Base-by-base conservation (phyloP, 2,797 vertebrate genomes). In the Ctenosaura bakeri region DNA sequence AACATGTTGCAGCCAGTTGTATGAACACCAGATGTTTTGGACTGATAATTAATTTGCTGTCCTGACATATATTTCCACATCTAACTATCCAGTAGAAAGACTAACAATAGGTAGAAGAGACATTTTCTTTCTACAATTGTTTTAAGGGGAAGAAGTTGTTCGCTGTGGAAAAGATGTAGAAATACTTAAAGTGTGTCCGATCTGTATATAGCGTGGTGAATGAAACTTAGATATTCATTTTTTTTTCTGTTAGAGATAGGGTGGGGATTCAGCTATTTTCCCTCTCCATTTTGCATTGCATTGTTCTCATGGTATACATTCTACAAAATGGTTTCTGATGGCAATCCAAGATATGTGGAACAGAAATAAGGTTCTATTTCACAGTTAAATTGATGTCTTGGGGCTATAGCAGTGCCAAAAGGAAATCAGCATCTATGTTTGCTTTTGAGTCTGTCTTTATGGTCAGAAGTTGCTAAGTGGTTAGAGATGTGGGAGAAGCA, bases 1-100 rank as follows among this genome's bases (percentile, higher is more conserved):
- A n/a, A 50, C 52, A 59, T 50, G 32, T 35, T 42, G 62, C 76
- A 71, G n/a, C 46, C 62, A 79, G 89, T 85, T 87, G 71, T 82
- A 52, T 87, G 87, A 82, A 79, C 26, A 71, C 82, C 83, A 73
- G 64, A 88, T 89, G 82, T 18, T 64, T 74, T 24, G 26, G 87
- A 20, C 32, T 89, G 56, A 79, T 71, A 50, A 74, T 83, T 74
- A 86, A 82, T 86, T 80, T 80, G 3, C 52, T 79, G 4, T 54
- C 77, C n/a, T 86, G 71, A 12, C 35, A 22, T 64, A 32, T 35
- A 24, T 32, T 73, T 86, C 69, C 14, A 82, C n/a, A 62, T 54
- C 54, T 82, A 69, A 59, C 52, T 52, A 59, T 80, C 76, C 76
- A 42, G 29, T 56, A 46, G 50, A 56, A 78, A 80, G 59, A 35